Evolutionary conservation across 1,140 invertebrate genomes (phyloP), one percentile per base, ranked within the genome.

Genomic region (Heliconius hewitsoni): DNA sequence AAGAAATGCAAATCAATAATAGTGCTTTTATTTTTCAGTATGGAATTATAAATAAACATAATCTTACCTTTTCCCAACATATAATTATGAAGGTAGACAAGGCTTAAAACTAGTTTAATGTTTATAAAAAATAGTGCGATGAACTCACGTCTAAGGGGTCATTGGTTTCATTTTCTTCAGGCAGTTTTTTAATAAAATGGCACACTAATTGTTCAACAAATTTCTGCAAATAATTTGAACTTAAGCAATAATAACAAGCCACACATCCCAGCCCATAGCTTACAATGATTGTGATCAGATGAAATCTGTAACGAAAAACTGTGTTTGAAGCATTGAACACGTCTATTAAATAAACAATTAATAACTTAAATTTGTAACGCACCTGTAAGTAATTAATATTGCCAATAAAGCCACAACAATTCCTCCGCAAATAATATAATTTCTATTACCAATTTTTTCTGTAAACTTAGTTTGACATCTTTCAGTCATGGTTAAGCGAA

Each of bases 261-360:
- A 94, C 55, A 92, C 93, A 93, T 90, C 93, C 91, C 87, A 94
- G 80, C 84, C 87, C 91, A 93, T 94, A 94, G 82, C 91, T 93
- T 79, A 93, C 82, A 75, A 86, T 82, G 82, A 93, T 88, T 84
- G 90, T 93, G 78, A 87, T 84, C 81, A 94, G 87, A 90, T 93
- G 91, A 93, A 94, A 93, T 90, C 93, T 94, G 89, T 81, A 91
- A 92, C 60, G 60, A 66, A 66, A 66, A 30, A 30, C 60, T 27
- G 27, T 66, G 60, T 66, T 30, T 66, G 13, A 30, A 66, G 27
- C 60, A 11, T 30, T 27, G 27, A 16, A 66, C 60, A 66, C 60
- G 11, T 66, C 60, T 30, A 30, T 66, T 30, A 66, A 30, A 66
- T 66, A 66, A 72, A 72, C 37, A 39, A 6, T 19, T 42, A 39